These are phyloP conservation scores for Aythya fuligula DNA, from an alignment of 2,797 vertebrate species.

Conservation along the genomic window DNA sequence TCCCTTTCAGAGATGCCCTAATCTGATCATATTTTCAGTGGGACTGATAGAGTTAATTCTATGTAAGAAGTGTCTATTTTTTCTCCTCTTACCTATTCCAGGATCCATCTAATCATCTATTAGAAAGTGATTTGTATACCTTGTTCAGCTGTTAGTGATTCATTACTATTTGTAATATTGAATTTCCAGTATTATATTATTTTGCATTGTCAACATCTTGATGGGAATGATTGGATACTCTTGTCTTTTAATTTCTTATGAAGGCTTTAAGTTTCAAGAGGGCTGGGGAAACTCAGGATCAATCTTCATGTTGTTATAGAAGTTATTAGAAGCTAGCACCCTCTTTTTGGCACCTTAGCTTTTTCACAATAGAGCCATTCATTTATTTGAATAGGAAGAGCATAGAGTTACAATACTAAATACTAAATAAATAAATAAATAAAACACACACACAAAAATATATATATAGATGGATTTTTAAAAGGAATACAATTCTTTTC, in stretches of 20 bases:
- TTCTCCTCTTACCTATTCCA: neutral
- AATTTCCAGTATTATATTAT: neutral
- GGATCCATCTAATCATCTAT: neutral
- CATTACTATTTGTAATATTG: neutral
- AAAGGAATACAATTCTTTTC: neutral
- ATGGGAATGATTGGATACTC: neutral
- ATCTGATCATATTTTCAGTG: rapidly evolving
- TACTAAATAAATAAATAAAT: neutral
- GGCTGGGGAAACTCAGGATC: neutral
- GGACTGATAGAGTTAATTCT: neutral
- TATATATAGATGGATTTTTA: neutral
- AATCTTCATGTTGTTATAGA: neutral
- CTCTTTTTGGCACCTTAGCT: neutral
- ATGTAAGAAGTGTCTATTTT: neutral
- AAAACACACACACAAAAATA: too few relatives aligned
- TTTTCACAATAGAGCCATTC: neutral
- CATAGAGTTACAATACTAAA: neutral
- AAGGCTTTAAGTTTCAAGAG: neutral
- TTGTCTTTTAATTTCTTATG: neutral
- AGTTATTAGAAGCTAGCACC: neutral
- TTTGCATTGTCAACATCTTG: neutral
- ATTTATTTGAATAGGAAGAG: neutral
- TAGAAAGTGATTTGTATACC: neutral
- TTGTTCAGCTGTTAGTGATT: neutral
- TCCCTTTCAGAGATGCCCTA: neutral